phyloP scores from a whole-genome alignment of 2,113 vertebrate species.

The Centropus unirufus region DNA sequence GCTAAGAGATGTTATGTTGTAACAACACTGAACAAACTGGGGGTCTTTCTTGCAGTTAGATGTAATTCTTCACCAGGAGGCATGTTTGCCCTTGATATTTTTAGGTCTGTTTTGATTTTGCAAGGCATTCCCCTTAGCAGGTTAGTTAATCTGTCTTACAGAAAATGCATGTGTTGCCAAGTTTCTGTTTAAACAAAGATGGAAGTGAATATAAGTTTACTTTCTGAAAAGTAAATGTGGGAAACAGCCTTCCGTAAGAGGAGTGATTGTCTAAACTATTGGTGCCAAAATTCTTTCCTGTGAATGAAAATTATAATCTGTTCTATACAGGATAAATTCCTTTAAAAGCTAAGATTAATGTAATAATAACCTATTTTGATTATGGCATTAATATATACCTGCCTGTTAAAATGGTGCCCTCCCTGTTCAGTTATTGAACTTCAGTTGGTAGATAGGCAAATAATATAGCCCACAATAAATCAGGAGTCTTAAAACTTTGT shows the following conservation, averaged over 20 bases:
- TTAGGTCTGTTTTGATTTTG: conserved; percentile 42
- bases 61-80: neutral
- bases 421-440: conserved; percentile 7
- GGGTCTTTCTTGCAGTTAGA: neutral
- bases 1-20: neutral
- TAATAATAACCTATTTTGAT: neutral
- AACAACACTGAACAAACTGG: neutral
- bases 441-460: neutral
- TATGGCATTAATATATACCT: neutral
- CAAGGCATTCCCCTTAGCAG: neutral
- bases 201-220: conserved; percentile 64
- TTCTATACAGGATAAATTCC: neutral
- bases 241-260: conserved; percentile 5
- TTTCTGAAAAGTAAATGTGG: conserved; percentile 53
- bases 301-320: conserved; percentile 11
- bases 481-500: conserved; percentile 34
- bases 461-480: neutral
- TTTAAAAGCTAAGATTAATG: neutral
- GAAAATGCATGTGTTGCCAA: conserved; percentile 43
- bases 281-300: conserved; percentile 32
- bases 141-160: conserved; percentile 59
- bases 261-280: conserved; percentile 27
- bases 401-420: neutral
- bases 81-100: neutral
- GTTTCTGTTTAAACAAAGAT: conserved; percentile 68